Evolutionary conservation across 1,140 invertebrate species (phyloP).

Genomic region (Telenomus remus): DNA sequence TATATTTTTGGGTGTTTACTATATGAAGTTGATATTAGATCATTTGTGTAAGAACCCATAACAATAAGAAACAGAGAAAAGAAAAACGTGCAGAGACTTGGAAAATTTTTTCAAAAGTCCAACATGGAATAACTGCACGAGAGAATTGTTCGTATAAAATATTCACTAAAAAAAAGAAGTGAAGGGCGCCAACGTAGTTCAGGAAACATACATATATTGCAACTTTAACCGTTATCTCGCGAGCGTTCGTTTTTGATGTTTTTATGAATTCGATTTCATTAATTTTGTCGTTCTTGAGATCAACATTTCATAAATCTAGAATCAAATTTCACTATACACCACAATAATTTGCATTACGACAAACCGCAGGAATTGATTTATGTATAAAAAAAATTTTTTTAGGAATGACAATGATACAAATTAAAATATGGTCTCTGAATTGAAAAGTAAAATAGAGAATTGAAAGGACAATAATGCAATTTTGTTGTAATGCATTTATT

Average conservation of each 20-base stretch:
- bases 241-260: slow-evolving; percentile 58
- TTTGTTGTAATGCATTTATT: slow-evolving; percentile 73
- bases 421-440: slow-evolving; percentile 2
- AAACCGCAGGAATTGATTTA: too few relatives aligned
- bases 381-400: too few relatives aligned
- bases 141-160: slow-evolving; percentile 74
- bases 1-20: background rate
- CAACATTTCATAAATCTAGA: too few relatives aligned
- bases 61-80: slow-evolving; percentile 39
- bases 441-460: slow-evolving; percentile 23
- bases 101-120: slow-evolving; percentile 64
- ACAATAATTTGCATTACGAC: too few relatives aligned
- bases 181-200: slow-evolving; percentile 63
- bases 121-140: slow-evolving; percentile 72
- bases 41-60: slow-evolving; percentile 61
- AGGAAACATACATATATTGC: slow-evolving; percentile 60
- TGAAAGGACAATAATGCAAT: slow-evolving; percentile 67
- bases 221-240: slow-evolving; percentile 64
- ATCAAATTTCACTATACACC: too few relatives aligned
- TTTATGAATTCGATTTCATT: slow-evolving; percentile 56
- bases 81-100: slow-evolving; percentile 65
- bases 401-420: background rate
- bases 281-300: background rate
- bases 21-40: background rate
- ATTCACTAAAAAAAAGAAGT: slow-evolving; percentile 67